Evolutionary conservation across 2,888 invertebrate species (phyloP).

Genomic region (Volucella inanis): DNA sequence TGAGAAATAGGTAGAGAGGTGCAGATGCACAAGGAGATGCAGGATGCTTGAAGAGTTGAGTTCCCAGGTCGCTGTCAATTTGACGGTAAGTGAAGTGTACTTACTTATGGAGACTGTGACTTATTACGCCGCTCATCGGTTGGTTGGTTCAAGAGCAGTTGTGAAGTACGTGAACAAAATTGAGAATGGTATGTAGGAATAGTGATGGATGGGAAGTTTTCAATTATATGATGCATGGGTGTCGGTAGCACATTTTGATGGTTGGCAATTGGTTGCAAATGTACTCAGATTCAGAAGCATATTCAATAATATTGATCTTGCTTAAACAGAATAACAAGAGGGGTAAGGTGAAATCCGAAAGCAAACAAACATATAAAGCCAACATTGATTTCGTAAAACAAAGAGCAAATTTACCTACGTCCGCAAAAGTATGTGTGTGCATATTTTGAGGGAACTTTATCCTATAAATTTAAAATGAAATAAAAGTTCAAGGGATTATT

Average conservation of each 20-base stretch:
- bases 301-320: background rate
- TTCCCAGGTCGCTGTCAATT: constrained; percentile 48
- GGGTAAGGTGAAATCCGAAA: no score
- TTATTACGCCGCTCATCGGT: no score
- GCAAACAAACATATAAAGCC: no score
- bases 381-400: no score
- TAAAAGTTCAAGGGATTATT: no score
- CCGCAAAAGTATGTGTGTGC: no score
- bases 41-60: constrained; percentile 29
- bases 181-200: constrained; percentile 46
- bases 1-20: constrained; percentile 3
- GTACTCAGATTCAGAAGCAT: background rate
- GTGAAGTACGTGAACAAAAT: constrained; percentile 31
- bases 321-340: no score
- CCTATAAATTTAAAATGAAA: no score
- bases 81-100: constrained; percentile 51
- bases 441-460: no score
- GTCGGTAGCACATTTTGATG: background rate
- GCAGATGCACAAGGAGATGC: background rate
- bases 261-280: background rate
- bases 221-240: constrained; percentile 27
- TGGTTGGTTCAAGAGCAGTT: background rate
- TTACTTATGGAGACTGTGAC: constrained; percentile 38
- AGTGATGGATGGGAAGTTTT: constrained; percentile 44
- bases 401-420: no score